Conservation (phyloP, 2,113 vertebrate species). For the Cepphus grylle region DNA sequence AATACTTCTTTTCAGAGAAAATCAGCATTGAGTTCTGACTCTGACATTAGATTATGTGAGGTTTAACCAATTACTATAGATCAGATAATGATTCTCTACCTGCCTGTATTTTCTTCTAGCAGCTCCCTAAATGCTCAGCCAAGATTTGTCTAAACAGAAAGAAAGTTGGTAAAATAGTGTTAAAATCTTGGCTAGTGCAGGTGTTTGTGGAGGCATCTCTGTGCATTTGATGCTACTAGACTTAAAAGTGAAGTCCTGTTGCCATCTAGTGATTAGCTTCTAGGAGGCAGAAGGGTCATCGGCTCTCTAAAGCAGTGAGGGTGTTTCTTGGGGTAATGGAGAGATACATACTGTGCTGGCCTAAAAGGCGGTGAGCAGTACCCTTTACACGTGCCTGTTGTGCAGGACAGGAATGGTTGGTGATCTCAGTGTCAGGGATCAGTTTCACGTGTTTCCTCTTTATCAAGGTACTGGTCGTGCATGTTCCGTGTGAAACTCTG, state of each 20-base stretch:
- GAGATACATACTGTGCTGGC: neutral
- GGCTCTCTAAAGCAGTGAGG: neutral
- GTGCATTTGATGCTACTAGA: neutral
- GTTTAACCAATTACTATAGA: neutral
- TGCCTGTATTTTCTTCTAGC: neutral
- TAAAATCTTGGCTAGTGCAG: neutral
- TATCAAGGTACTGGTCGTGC: neutral
- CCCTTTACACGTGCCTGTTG: neutral
- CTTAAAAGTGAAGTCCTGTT: slow-evolving; percentile 20
- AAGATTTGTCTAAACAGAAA: neutral
- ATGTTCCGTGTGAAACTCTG: neutral
- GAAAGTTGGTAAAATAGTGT: neutral
- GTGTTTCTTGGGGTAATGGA: neutral
- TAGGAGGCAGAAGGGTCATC: neutral
- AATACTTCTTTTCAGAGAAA: neutral
- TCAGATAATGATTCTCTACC: neutral
- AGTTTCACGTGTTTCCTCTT: neutral
- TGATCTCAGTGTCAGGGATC: neutral
- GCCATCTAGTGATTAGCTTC: slow-evolving; percentile 63
- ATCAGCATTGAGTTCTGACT: neutral
- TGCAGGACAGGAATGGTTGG: neutral
- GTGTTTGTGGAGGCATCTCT: neutral
- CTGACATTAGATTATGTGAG: neutral
- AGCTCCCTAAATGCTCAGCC: neutral
- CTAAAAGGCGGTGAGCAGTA: neutral